Percentiles rank a stretch among this genome's conserved stretches.
Conservation (phyloP, 2,113 vertebrate genomes). For the Chloroceryle aenea region DNA sequence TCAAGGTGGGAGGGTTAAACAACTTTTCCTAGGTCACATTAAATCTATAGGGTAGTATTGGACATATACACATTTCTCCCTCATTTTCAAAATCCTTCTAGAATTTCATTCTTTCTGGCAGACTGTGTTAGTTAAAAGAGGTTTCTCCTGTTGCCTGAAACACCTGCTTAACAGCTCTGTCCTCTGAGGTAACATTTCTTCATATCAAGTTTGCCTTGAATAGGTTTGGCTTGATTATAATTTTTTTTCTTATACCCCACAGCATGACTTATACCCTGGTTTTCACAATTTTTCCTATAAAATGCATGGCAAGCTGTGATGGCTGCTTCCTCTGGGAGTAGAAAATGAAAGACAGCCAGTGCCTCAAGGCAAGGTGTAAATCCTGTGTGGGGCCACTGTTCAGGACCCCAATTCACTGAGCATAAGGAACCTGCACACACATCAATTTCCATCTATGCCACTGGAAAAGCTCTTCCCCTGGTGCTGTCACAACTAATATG, state of each 20-base stretch:
- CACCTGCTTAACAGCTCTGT: background rate
- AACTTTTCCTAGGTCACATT: background rate
- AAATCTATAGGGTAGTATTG: background rate
- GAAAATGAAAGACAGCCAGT: background rate
- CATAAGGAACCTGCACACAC: fast-evolving
- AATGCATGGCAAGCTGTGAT: background rate
- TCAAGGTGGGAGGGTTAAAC: background rate
- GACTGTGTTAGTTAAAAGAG: background rate
- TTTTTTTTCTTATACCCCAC: background rate
- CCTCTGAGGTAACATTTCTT: background rate
- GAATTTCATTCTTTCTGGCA: background rate
- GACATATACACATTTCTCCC: background rate
- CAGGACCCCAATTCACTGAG: background rate
- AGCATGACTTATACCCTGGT: background rate
- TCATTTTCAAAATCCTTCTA: conserved; percentile 11
- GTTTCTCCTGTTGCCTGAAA: background rate
- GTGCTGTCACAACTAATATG: background rate
- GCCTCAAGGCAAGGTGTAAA: background rate
- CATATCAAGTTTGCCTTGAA: background rate
- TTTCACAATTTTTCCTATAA: background rate
- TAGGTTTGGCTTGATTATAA: background rate
- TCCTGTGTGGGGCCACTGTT: background rate
- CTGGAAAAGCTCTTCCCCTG: background rate
- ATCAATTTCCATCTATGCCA: background rate
- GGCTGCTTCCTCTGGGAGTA: background rate